A percentile compares a stretch with the other conserved stretches of the same genome.
Conservation (phyloP, 2,888 invertebrate species). For the Drosophila macrospina region DNA sequence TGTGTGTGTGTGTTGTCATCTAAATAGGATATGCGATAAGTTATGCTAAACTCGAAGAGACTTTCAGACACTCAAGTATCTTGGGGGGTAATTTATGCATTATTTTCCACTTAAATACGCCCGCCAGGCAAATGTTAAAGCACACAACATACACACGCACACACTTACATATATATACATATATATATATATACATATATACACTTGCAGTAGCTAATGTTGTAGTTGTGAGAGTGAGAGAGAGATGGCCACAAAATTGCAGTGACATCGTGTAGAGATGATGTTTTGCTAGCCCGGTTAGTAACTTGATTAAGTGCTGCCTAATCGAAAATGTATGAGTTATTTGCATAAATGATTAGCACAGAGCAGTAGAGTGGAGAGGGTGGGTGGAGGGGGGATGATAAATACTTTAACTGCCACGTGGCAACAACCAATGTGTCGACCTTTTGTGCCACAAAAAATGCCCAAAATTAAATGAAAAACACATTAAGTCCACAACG, state of each 20-base stretch:
- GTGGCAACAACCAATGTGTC: slow-evolving; percentile 4
- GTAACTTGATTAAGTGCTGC: slow-evolving; percentile 56
- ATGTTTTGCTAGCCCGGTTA: slow-evolving; percentile 25
- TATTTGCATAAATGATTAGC: slow-evolving; percentile 70
- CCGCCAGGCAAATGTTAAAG: slow-evolving; percentile 28
- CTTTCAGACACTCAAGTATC: slow-evolving; percentile 51
- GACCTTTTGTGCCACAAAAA: slow-evolving; percentile 5
- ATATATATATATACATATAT: neutral
- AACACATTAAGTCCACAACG: slow-evolving; percentile 32
- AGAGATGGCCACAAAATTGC: slow-evolving; percentile 43
- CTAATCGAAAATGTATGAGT: slow-evolving; percentile 69
- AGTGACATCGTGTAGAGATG: slow-evolving; percentile 29
- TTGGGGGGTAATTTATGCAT: slow-evolving; percentile 73
- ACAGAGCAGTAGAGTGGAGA: neutral
- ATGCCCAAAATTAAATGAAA: slow-evolving; percentile 45
- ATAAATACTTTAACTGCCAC: neutral
- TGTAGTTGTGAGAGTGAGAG: slow-evolving; percentile 8
- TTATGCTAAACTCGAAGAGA: slow-evolving; percentile 53
- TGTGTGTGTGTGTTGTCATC: slow-evolving; percentile 47
- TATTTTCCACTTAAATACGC: slow-evolving; percentile 71
- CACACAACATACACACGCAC: too few species aligned
- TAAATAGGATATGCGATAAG: slow-evolving; percentile 76
- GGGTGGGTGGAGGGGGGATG: too few species aligned
- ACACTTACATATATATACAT: too few species aligned
- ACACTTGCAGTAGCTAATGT: slow-evolving; percentile 5